Base-by-base conservation (phyloP, 2,797 vertebrate genomes). In the Danio choprae region DNA sequence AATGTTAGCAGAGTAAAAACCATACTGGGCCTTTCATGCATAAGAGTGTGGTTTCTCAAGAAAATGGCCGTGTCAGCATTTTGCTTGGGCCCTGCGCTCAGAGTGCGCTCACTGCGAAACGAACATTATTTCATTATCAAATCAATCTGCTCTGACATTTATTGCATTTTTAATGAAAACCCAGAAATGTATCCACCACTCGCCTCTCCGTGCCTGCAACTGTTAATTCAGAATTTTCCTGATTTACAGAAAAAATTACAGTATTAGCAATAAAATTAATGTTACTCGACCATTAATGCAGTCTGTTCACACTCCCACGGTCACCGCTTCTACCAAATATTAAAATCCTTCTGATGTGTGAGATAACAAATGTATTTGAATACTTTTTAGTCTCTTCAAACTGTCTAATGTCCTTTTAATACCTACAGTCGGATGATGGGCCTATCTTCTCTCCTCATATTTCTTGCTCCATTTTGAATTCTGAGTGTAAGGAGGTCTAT, bases 81-180 rank as follows among this genome's bases (percentile, higher is more conserved):
- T 79, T 78, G 40, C 64, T 73, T 73, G 60, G 75, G 82, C 84
- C 53, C 80, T 81, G 80, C 18, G 29, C 75, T 40, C 80, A 83
- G 46, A 70, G 63, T 84, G 70, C 71, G 64, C 84, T 84, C 75
- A 83, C 87, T 78, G 67, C 59, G 62, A 80, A 82, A 86, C 38
- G 62, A 77, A 71, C 48, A 84, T 87, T 48, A 89, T 89, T 91
- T 89, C 90, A 91, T 91, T 86, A 92, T 89, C 82, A 80, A 44
- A 86, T 90, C 87, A 89, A 89, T 90, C 89, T 90, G 81, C 82
- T 41, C 85, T 87, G 86, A 85, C 87, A 88, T 88, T 90, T 90
- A 91, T 90, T 90, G 89, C 79, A 83, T 84, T 89, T 77, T 83
- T 89, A 87, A 89, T 90, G 85, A 88, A 90, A 87, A 63, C 77